Evolutionary conservation across 1,140 invertebrate species (phyloP).

Genomic region (Heliconius congener): DNA sequence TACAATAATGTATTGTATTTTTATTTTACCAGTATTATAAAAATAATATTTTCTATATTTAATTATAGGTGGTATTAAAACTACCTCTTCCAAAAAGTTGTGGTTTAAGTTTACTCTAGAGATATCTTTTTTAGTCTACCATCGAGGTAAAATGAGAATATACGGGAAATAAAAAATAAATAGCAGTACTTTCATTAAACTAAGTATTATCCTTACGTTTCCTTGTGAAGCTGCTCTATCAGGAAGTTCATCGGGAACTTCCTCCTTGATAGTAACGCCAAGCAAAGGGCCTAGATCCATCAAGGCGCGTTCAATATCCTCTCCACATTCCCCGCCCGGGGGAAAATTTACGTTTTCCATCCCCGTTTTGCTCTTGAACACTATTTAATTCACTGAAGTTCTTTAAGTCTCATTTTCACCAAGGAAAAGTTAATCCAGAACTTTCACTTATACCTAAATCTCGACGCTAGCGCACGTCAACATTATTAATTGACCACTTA

Average conservation of each 20-base stretch:
- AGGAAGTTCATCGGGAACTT: slow-evolving; percentile 64
- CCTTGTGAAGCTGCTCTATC: slow-evolving; percentile 37
- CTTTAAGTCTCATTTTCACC: slow-evolving; percentile 53
- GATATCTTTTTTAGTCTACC: not conserved
- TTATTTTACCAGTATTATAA: no score
- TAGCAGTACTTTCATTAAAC: not conserved
- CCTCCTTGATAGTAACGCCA: slow-evolving; percentile 76
- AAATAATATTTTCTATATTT: no score
- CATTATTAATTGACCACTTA: slow-evolving; percentile 57
- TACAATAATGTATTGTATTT: no score
- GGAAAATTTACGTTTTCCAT: slow-evolving; percentile 72
- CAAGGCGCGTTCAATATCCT: slow-evolving; percentile 74
- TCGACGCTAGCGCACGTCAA: slow-evolving; percentile 61
- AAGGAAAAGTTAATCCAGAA: slow-evolving; percentile 48
- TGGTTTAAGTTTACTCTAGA: not conserved
- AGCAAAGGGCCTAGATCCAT: slow-evolving; percentile 77
- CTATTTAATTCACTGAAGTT: slow-evolving; percentile 37
- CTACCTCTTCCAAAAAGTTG: no score
- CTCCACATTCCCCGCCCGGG: slow-evolving; percentile 63
- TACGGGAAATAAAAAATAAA: not conserved
- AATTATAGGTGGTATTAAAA: no score
- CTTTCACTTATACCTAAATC: slow-evolving; percentile 64
- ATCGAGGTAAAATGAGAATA: not conserved
- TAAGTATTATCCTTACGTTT: slow-evolving; percentile 39
- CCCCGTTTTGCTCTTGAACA: slow-evolving; percentile 27